Conservation (phyloP, 2,888 invertebrate species). For the Drosophila neoperkinsi region DNA sequence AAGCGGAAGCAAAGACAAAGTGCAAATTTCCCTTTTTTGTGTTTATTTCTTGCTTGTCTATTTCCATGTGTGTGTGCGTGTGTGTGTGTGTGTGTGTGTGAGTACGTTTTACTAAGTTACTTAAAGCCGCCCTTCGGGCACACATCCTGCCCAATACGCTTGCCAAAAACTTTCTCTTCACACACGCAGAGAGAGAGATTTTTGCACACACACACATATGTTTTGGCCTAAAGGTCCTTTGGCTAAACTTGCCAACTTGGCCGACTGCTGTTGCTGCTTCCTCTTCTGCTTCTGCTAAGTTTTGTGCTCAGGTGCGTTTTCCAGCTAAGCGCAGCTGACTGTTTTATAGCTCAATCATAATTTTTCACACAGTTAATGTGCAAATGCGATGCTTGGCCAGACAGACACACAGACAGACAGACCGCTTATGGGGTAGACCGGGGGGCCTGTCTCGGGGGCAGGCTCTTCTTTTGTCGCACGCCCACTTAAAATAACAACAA, state of each 20-base stretch:
- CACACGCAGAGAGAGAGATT: conserved; percentile 1
- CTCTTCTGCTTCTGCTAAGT: background rate
- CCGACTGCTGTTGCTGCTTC: conserved; percentile 6
- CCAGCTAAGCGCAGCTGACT: conserved; percentile 69
- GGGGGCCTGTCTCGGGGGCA: background rate
- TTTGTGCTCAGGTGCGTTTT: conserved; percentile 34
- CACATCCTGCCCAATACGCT: conserved; percentile 37
- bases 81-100: conserved; percentile 14
- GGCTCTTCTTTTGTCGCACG: conserved; percentile 21
- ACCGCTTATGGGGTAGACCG: background rate
- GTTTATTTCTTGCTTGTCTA: background rate
- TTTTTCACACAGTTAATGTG: conserved; percentile 82
- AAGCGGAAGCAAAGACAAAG: conserved; percentile 71
- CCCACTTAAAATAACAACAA: conserved; percentile 27
- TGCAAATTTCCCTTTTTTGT: conserved; percentile 69
- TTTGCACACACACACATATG: conserved; percentile 22
- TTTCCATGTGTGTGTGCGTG: background rate
- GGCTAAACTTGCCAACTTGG: conserved; percentile 35
- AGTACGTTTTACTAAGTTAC: conserved; percentile 43
- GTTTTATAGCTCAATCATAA: conserved; percentile 82
- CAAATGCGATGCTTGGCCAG: conserved; percentile 62
- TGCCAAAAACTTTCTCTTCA: conserved; percentile 40
- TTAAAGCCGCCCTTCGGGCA: conserved; percentile 44
- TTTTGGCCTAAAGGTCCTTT: conserved; percentile 20
- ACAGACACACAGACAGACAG: background rate